Base-by-base conservation (phyloP, 2,797 vertebrate species). In the Pogoniulus pusillus region DNA sequence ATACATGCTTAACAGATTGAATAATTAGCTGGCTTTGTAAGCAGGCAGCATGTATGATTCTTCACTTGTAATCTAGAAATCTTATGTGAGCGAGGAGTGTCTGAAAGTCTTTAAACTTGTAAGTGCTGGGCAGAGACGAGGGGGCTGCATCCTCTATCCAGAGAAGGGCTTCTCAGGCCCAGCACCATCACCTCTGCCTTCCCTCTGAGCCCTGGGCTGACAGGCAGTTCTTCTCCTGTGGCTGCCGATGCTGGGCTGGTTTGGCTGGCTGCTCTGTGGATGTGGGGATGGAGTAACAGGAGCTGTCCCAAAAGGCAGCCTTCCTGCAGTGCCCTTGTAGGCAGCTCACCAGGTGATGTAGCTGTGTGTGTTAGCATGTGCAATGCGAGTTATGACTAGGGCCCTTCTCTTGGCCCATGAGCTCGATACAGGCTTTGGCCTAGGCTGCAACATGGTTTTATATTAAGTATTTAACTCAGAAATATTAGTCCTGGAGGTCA, bases 11-110 rank as follows among this genome's bases (percentile, higher is more conserved):
- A 94, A 79, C 92, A 92, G 94, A 94, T 96, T 93, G 94, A 93
- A 93, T 93, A 95, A 95, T 95, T 93, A 95, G 92, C 95, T 90
- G 62, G 83, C 93, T 89, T 93, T 91, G 89, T 95, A 32, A 86
- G 78, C 77, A 29, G 74, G 82, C 87, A 86, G 91, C 43, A 18
- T 43, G 59, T 87, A 37, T 27, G 86, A 75, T 58, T 84, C 82
- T 59, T 29, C 71, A 74, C 71, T 15, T 71, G 85, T 35, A 58
- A 80, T 20, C 85, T 73, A 53, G 86, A 84, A 89, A 37, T 65
- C 55, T 47, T 41, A 8, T 0, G 37, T 54, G 43, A 5, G 34
- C 29, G 4, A 57, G 68, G 70, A 32, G 55, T 2, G 13, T 41
- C 19, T 24, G 55, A 0, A 0, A 53, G 53, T 73, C 68, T 43